Base-by-base conservation (phyloP, 1,140 invertebrate species). In the Vollenhovia emeryi region DNA sequence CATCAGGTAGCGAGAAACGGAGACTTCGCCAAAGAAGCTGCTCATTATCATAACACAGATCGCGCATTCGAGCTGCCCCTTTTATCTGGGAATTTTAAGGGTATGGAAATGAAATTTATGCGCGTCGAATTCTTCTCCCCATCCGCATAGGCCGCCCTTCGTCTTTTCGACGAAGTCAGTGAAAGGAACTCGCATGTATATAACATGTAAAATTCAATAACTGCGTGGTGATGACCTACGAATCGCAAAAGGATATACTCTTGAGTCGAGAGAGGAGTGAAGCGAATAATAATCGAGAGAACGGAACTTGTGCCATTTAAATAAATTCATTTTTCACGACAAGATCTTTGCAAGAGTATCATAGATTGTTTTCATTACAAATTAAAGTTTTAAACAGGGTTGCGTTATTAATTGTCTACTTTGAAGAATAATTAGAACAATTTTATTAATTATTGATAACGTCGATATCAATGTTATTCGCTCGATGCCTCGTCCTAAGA, bases 31-130 rank as follows among this genome's bases (percentile, higher is more conserved):
- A 73, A 88, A 89, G 89, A 91, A 91, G 85, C 86, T 88, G 74
- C 87, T 91, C 88, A 91, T 92, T 91, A 91, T 90, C 89, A 91
- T 92, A 92, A 91, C 91, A 90, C 83, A 91, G 89, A 92, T 91
- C 90, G 87, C 85, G 73, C 89, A 91, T 92, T 91, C 89, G 89
- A 91, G 86, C 86, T 83, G 74, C 88, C 85, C 69, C 78, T 90
- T 91, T 90, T 83, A 90, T 89, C 85, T 73, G 69, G 43, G 84
- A 92, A 91, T 92, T 87, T 91, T 91, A 90, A 90, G 71, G 82
- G 62, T 87, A 92, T 90, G 88, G 85, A 92, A 91, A 91, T 91
- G 43, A 91, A 85, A 88, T 82, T 86, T 84, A 87, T 89, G 84
- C 87, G 64, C 82, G 33, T 75, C 83, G 74, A 83, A 68, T 64